Evolutionary conservation across 2,888 invertebrate species (phyloP), one percentile per base, ranked within the genome.

Genomic region (Bibio marci): DNA sequence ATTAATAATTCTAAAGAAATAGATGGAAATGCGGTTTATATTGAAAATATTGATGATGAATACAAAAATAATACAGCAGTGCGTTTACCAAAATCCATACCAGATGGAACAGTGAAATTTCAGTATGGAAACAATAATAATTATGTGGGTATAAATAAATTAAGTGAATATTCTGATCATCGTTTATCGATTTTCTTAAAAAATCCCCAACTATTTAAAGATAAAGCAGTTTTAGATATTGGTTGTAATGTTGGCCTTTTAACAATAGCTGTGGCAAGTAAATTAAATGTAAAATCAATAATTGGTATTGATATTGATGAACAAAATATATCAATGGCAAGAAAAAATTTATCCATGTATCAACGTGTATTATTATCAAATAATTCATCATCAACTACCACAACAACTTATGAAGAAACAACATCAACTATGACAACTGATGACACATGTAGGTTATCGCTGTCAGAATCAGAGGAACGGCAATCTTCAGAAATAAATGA

Each of bases 221-320:
- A 79, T 46, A 92, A 87, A 62, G 86, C 90, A 60, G 80, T 97
- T 33, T 66, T 98, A 46, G 98, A 98, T 56, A 83, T 98, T 54
- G 98, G 98, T 13, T 98, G 97, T 62, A 98, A 98, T 63, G 83
- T 90, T 43, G 98, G 98, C 2, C 88, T 92, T 57, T 75, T 98
- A 48, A 91, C 97, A 10, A 71, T 95, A 30, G 77, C 82, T 0
- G 72, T 98, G 36, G 97, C 91, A 1, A 70, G 83, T 45, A 82
- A 88, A 51, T 77, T 87, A 48, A 70, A 75, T 27, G 92, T 95
- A 3, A 74, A 74, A 45, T 80, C 81, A 46, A 80, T 95, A 41
- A 71, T 85, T 41, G 98, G 97, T 42, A 79, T 97, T 48, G 97
- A 98, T 58, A 95, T 98, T 49, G 97, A 98, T 65, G 71, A 76